Percentiles rank a stretch among this genome's conserved stretches.
These are phyloP conservation scores for Mycteria americana DNA, from an alignment of 2,797 vertebrate species.

Conservation along the genomic window DNA sequence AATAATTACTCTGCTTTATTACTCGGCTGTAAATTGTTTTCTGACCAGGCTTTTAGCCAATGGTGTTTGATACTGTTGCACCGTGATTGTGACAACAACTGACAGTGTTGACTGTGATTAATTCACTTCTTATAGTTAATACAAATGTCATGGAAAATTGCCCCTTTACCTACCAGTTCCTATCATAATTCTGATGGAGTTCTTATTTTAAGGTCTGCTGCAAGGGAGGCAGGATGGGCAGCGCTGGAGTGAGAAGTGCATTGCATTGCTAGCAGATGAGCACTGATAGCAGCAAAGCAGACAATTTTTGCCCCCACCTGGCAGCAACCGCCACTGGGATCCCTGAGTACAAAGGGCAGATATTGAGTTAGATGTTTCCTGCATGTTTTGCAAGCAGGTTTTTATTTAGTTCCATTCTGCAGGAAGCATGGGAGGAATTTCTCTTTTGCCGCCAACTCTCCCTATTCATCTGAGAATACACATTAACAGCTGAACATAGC, in stretches of 20 bases:
- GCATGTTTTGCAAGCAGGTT: not conserved
- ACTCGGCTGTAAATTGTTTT: not conserved
- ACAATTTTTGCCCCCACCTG: not conserved
- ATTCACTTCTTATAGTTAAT: not conserved
- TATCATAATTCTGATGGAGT: not conserved
- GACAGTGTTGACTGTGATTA: not conserved
- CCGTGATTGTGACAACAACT: too few species aligned
- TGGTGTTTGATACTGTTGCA: not conserved
- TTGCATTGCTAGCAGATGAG: not conserved
- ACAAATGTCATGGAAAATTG: not conserved
- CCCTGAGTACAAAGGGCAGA: not conserved
- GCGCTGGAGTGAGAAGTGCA: not conserved
- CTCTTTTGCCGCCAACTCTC: not conserved
- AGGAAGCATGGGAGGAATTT: not conserved
- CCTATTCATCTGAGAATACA: not conserved
- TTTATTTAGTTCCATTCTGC: not conserved
- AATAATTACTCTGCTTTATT: not conserved
- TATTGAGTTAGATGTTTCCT: not conserved
- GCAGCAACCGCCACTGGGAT: not conserved
- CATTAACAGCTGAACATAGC: not conserved
- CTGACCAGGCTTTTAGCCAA: not conserved
- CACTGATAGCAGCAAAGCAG: not conserved
- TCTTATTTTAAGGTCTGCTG: not conserved
- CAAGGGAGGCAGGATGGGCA: not conserved
- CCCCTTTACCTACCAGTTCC: not conserved